Evolutionary conservation across 2,113 vertebrate genomes (phyloP).

Genomic region (Xiphophorus couchianus): DNA sequence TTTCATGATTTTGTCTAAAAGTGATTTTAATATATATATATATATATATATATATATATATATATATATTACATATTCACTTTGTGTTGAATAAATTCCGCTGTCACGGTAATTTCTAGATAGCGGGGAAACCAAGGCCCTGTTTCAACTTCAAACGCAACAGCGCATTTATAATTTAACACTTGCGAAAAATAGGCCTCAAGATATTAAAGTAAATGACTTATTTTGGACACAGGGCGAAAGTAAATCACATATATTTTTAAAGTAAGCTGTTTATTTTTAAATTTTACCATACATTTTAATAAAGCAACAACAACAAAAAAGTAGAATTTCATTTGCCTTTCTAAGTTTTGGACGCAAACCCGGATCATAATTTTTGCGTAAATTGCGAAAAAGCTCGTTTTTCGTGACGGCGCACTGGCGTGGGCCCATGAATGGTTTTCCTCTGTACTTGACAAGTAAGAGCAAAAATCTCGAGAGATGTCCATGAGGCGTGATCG

Average conservation of each 20-base stretch:
- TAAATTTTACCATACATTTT: not conserved
- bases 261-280: not conserved
- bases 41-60: too few species aligned
- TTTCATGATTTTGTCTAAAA: not conserved
- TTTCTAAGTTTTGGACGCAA: not conserved
- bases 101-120: too few species aligned
- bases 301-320: not conserved
- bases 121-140: not conserved
- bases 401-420: not conserved
- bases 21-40: too few species aligned
- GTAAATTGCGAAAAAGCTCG: not conserved
- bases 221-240: not conserved
- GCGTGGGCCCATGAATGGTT: not conserved
- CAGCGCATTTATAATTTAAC: not conserved
- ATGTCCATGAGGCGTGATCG: not conserved
- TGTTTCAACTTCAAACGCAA: not conserved
- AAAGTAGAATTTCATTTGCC: not conserved
- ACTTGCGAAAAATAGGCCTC: not conserved
- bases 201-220: not conserved
- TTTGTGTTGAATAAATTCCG: too few species aligned
- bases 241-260: not conserved
- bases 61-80: too few species aligned
- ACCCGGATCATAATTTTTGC: not conserved
- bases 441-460: slow-evolving; percentile 3
- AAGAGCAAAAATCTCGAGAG: not conserved